Conservation (phyloP, 2,797 vertebrate genomes). For the Mico argentatus region DNA sequence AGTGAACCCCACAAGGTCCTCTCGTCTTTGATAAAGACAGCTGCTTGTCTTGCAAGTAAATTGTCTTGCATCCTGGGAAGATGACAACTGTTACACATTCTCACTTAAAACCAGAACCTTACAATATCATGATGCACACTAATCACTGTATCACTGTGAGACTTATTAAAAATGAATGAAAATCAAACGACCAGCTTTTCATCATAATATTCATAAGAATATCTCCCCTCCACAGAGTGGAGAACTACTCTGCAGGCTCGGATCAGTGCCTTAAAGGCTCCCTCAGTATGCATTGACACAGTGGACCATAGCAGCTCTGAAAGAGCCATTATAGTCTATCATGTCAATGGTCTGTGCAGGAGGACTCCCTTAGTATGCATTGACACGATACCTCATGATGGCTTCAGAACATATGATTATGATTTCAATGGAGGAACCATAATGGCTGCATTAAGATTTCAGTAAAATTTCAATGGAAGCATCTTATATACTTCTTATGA, state of each 20-base stretch:
- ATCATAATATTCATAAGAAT: constrained; percentile 76
- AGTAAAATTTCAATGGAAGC: constrained; percentile 77
- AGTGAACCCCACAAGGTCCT: neutral
- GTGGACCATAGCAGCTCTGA: constrained; percentile 75
- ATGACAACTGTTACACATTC: constrained; percentile 9
- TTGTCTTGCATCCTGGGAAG: constrained; percentile 30
- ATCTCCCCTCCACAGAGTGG: constrained; percentile 50
- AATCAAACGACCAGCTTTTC: constrained; percentile 72
- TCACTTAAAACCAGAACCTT: constrained; percentile 68
- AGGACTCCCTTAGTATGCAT: constrained; percentile 80
- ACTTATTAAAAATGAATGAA: constrained; percentile 76
- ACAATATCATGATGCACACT: constrained; percentile 50
- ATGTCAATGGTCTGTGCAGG: constrained; percentile 77
- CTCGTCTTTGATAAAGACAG: neutral
- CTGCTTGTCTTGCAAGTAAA: neutral
- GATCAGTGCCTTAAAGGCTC: constrained; percentile 80
- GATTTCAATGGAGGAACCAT: constrained; percentile 73
- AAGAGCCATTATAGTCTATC: constrained; percentile 73
- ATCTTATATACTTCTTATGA: constrained; percentile 70
- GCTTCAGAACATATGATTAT: constrained; percentile 66
- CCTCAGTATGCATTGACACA: constrained; percentile 77
- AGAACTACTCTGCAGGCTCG: constrained; percentile 66
- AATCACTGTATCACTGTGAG: constrained; percentile 66
- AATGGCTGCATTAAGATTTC: constrained; percentile 76
- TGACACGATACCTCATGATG: constrained; percentile 71